Evolutionary conservation across 1,140 invertebrate species (phyloP).

Genomic region (Bacillus rossius): DNA sequence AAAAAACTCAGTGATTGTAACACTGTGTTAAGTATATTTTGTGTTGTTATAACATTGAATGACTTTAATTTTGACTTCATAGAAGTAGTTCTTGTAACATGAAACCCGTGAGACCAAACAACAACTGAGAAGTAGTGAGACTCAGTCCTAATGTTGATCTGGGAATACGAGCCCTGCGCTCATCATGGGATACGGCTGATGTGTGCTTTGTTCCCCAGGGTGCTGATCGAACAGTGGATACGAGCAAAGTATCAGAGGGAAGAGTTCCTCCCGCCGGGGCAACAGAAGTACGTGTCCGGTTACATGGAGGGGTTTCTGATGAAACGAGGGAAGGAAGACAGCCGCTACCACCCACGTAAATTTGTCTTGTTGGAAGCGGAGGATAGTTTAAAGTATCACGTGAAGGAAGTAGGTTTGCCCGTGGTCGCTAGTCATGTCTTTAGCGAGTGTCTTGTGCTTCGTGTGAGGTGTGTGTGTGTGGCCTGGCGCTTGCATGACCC

Average conservation of each 20-base stretch:
- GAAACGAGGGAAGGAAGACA: slow-evolving; percentile 86
- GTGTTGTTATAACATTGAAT: no score
- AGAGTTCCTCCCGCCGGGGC: slow-evolving; percentile 76
- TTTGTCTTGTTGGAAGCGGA: slow-evolving; percentile 76
- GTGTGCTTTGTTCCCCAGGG: slow-evolving; percentile 49
- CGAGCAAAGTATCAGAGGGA: slow-evolving; percentile 83
- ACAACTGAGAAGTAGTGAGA: no score
- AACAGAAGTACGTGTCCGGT: slow-evolving; percentile 68
- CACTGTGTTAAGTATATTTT: no score
- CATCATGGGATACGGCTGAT: no score
- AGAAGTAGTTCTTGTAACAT: no score
- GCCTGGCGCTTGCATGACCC: no score
- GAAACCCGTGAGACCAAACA: no score
- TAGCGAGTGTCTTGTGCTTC: neutral
- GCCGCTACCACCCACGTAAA: slow-evolving; percentile 71
- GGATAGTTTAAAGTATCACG: slow-evolving; percentile 78
- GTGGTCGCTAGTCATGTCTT: neutral
- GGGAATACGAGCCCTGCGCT: no score
- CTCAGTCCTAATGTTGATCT: no score
- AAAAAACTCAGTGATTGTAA: no score
- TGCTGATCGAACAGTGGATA: slow-evolving; percentile 87
- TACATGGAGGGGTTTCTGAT: slow-evolving; percentile 81
- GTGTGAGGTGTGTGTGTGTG: no score
- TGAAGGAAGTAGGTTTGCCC: slow-evolving; percentile 55
- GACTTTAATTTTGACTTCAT: no score